A percentile compares a stretch with the other conserved stretches of the same genome.
phyloP scores from a whole-genome alignment of 2,888 invertebrate genomes.

The Nemoura dubitans region DNA sequence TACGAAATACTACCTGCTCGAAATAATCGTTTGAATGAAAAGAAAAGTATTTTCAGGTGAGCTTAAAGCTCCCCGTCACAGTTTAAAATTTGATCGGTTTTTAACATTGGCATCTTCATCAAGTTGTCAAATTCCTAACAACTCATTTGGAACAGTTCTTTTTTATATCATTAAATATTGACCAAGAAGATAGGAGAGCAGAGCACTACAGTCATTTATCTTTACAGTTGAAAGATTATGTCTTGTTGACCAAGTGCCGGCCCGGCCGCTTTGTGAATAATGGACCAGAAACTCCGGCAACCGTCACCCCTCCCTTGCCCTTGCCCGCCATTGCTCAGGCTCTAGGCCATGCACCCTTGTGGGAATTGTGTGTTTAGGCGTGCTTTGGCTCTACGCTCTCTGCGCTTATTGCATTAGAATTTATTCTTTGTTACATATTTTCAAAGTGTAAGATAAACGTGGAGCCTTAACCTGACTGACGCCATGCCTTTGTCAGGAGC shows the following conservation, averaged over 20 bases:
- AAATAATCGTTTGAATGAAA: too few species aligned
- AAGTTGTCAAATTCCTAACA: background rate
- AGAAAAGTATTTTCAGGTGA: too few species aligned
- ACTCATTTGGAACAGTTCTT: background rate
- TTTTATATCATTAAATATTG: background rate
- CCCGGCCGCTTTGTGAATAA: slow-evolving; percentile 15
- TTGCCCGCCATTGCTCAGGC: too few species aligned
- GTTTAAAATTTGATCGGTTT: background rate
- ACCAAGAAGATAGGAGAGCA: background rate
- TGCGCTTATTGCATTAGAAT: background rate
- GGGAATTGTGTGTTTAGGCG: slow-evolving; percentile 22
- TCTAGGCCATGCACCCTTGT: background rate
- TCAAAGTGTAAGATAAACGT: background rate
- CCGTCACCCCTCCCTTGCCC: too few species aligned
- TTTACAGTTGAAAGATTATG: background rate
- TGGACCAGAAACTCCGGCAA: background rate
- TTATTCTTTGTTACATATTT: slow-evolving; percentile 12
- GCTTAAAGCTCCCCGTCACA: too few species aligned
- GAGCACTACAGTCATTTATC: slow-evolving; percentile 2
- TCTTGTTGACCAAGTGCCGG: background rate
- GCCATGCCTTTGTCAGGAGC: too few species aligned
- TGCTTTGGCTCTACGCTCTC: background rate
- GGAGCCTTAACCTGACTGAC: background rate
- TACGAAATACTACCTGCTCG: too few species aligned
- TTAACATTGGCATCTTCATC: background rate